Evolutionary conservation across 92 coral and sea anemone species (phyloP), one percentile per base, ranked within the genome.

Genomic region (Epizoanthus ramosus): DNA sequence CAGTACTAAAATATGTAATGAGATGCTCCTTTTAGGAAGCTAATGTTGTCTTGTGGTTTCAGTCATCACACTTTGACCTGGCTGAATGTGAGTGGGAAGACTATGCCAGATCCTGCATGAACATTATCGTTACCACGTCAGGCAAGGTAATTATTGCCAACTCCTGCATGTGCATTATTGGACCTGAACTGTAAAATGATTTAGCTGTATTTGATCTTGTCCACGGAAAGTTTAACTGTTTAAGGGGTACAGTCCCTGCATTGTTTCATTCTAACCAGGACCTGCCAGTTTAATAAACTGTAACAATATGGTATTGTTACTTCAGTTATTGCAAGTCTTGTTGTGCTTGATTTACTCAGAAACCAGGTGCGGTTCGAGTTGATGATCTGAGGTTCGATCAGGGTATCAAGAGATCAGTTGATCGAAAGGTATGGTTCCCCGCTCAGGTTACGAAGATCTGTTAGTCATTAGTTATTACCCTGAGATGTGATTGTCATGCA

Each of bases 361-460:
- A 92, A 87, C 99, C 99, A 17, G 94, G 88, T 21, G 94, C 98
- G 24, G 71, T 96, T 52, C 74, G 99, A 63, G 83, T 96, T 58
- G 99, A 96, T 66, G 87, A 90, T 43, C 63, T 96, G 39, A 81
- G 79, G 21, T 92, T 92, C 60, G 72, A 60, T 18, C 84, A 74
- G 54, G 87, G 85, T 6, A 41, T 81, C 24, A 61, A 41, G 57
- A 21, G 82, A 77, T 77, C 58, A 45, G 25, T 21, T 19, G 39
- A 61, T 64, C 85, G 47, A 67, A 79, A 85, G 83, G 88, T 73
- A 59, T 39, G 31, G 9, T 19, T 61, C 60, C 18, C 24, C 41
- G 24, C 22, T 45, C 13, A 45, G 53, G 12, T 45, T 45, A 45
- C 5, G 1, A 50, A 50, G 14, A 50, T 50, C 15, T 50, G 10